Conservation (phyloP, 2,797 vertebrate genomes). For the Orestias chungarensis region DNA sequence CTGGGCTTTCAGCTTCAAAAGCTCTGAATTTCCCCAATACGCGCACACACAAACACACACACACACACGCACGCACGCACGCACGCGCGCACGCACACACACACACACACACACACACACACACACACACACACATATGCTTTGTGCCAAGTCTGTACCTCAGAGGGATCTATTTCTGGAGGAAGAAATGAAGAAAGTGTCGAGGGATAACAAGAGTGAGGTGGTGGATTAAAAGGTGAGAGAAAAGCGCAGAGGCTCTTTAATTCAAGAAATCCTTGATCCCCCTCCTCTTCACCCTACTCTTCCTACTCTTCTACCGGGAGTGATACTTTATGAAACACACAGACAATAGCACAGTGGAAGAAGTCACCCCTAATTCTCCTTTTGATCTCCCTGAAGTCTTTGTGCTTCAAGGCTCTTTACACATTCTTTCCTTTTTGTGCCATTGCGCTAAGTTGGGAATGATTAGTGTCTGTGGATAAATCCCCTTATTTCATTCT, state of each 20-base stretch:
- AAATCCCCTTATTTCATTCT: constrained; percentile 74
- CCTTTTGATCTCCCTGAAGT: constrained; percentile 78
- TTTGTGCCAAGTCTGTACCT: constrained; percentile 52
- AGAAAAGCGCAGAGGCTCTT: constrained; percentile 68
- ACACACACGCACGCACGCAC: constrained; percentile 39
- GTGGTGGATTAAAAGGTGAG: constrained; percentile 70
- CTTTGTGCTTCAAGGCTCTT: constrained; percentile 75
- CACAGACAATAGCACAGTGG: constrained; percentile 74
- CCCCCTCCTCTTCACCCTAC: constrained; percentile 30
- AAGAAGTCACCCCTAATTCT: constrained; percentile 83
- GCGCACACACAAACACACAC: background rate
- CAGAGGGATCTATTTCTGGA: constrained; percentile 51
- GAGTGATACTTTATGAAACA: constrained; percentile 79
- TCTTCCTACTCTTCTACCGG: constrained; percentile 21
- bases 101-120: background rate
- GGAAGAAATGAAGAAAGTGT: constrained; percentile 41
- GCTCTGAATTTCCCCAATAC: constrained; percentile 45
- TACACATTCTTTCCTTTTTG: constrained; percentile 76
- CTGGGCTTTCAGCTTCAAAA: constrained; percentile 53
- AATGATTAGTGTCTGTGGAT: constrained; percentile 77
- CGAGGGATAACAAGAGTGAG: constrained; percentile 40
- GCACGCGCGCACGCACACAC: constrained; percentile 37
- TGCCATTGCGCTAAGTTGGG: constrained; percentile 70
- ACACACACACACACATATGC: constrained; percentile 42
- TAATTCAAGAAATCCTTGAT: constrained; percentile 77